Evolutionary conservation across 1,140 invertebrate genomes (phyloP).

Genomic region (Tetramorium parvispinum): DNA sequence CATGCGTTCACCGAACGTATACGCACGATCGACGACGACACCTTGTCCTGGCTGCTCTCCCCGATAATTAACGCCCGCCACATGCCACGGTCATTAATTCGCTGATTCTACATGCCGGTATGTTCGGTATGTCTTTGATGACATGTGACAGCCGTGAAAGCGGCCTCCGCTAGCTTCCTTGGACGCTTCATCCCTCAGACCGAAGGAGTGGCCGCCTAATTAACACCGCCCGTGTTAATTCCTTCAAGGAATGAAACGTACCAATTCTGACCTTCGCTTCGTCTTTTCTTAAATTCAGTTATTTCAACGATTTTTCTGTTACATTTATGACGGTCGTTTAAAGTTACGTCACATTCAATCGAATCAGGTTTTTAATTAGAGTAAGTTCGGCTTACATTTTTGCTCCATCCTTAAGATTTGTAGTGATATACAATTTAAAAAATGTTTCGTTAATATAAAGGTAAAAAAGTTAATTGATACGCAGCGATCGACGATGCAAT

Average conservation of each 20-base stretch:
- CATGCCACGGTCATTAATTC: conserved; percentile 69
- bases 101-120: conserved; percentile 65
- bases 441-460: not conserved
- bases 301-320: not conserved
- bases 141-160: conserved; percentile 54
- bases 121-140: conserved; percentile 63
- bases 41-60: conserved; percentile 55
- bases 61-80: conserved; percentile 70
- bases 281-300: not conserved
- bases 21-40: conserved; percentile 56
- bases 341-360: not conserved
- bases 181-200: conserved; percentile 3
- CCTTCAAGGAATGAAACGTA: not conserved
- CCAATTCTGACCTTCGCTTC: not conserved
- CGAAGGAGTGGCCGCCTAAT: conserved; percentile 33
- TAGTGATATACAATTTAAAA: not conserved
- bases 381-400: not conserved
- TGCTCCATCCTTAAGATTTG: not conserved
- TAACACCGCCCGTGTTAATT: conserved; percentile 43
- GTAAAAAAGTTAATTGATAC: not conserved
- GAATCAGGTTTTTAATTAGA: not conserved
- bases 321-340: not conserved
- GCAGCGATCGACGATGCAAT: not conserved
- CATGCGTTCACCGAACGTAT: conserved; percentile 28
- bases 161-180: not conserved